Conservation (phyloP, 2,797 vertebrate species). For the Syngnathus acus region DNA sequence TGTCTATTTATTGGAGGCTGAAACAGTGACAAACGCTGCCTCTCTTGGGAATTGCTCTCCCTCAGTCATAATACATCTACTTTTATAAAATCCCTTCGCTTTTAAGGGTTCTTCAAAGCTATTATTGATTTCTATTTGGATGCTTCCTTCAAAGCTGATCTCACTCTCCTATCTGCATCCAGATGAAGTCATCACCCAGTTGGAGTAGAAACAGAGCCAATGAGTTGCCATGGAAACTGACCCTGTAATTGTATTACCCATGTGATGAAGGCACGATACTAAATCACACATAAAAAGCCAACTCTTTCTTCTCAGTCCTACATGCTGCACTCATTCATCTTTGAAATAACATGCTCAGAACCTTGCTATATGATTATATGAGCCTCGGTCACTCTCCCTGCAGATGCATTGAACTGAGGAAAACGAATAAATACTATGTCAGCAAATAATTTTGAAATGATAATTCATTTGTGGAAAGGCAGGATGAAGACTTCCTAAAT, state of each 20-base stretch:
- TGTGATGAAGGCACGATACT: conserved; percentile 30
- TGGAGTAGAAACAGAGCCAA: conserved; percentile 32
- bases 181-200: conserved; percentile 31
- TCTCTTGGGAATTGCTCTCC: not conserved
- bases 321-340: not conserved
- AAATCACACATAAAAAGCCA: conserved; percentile 15
- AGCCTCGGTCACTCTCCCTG: too few relatives aligned
- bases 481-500: not conserved
- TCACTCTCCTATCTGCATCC: conserved; percentile 13
- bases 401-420: not conserved
- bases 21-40: not conserved
- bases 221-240: conserved; percentile 60
- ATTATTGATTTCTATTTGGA: not conserved
- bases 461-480: not conserved
- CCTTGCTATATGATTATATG: too few relatives aligned
- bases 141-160: conserved; percentile 28
- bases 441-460: not conserved
- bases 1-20: not conserved
- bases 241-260: conserved; percentile 47
- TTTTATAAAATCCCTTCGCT: not conserved
- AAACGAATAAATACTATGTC: not conserved
- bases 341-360: not conserved
- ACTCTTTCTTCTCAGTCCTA: not conserved
- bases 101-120: not conserved
- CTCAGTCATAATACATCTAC: not conserved